Evolutionary conservation across 2,113 vertebrate species (phyloP), one percentile per base, ranked within the genome.

Genomic region (Archocentrus centrarchus): DNA sequence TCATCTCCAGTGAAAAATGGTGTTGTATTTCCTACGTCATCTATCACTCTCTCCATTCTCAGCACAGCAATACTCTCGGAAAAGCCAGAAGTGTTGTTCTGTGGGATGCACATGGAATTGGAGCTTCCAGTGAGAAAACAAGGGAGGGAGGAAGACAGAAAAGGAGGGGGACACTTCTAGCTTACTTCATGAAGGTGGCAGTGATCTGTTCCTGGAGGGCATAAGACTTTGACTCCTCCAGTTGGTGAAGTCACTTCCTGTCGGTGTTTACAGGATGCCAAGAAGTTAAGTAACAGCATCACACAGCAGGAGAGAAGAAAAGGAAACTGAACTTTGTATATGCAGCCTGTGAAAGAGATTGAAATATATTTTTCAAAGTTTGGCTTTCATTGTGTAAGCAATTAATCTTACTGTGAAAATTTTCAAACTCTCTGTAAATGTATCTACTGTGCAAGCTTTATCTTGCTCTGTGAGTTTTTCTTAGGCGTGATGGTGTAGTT

Each of bases 211-310:
- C 92, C 89, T 87, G 79, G 55, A 86, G 91, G 92, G 91, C 73
- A 9, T 79, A 78, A 62, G 79, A 85, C 80, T 79, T 87, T 85
- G 75, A 91, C 90, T 86, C 89, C 86, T 90, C 64, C 81, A 78
- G 83, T 81, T 84, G 87, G 89, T 91, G 84, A 91, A 91, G 90
- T 91, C 87, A 91, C 92, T 95, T 95, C 94, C 92, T 94, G 93
- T 88, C 81, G 66, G 82, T 80, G 82, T 93, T 93, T 87, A 41
- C 80, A 24, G 35, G 57, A 70, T 80, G 89, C 82, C 88, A 81
- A 80, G 83, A 92, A 89, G 73, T 87, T 82, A 50, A 89, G 77
- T 15, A 79, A 80, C 63, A 55, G 24, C 44, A 18, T 85, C 53
- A 76, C 82, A 85, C 75, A 80, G 68, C 59, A 80, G 73, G 62